Conservation (phyloP, 2,888 invertebrate genomes). For the Polydrusus cervinus region DNA sequence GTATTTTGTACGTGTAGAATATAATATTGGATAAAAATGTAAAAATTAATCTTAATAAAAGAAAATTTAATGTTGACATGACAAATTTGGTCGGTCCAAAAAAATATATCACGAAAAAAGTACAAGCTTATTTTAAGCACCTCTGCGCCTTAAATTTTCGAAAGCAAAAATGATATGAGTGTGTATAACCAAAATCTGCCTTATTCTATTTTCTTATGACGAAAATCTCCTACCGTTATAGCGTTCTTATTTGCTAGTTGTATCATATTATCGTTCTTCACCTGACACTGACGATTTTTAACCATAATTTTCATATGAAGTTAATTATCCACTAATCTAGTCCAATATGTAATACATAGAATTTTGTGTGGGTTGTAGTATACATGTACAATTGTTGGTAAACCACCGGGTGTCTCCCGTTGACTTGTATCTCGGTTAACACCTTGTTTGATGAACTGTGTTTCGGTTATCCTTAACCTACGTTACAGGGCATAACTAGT, state of each 20-base stretch:
- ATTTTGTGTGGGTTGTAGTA: constrained; percentile 76
- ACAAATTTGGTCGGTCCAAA: constrained; percentile 61
- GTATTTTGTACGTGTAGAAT: constrained; percentile 46
- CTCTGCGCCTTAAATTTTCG: constrained; percentile 81
- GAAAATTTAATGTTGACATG: constrained; percentile 21
- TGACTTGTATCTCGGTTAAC: constrained; percentile 62
- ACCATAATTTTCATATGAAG: constrained; percentile 65
- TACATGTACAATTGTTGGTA: constrained; percentile 75
- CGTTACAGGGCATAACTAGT: constrained; percentile 67
- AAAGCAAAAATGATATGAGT: constrained; percentile 73
- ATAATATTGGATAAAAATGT: constrained; percentile 49
- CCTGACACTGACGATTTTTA: constrained; percentile 72
- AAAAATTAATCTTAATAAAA: constrained; percentile 43
- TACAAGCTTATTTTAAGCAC: constrained; percentile 84
- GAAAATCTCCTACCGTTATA: constrained; percentile 74
- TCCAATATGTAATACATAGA: constrained; percentile 73
- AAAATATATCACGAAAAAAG: constrained; percentile 77
- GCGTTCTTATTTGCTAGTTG: constrained; percentile 72
- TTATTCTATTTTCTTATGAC: constrained; percentile 80
- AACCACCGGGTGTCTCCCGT: constrained; percentile 70
- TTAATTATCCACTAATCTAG: constrained; percentile 72
- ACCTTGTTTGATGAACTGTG: constrained; percentile 63
- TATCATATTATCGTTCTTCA: constrained; percentile 70
- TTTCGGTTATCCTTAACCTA: constrained; percentile 64
- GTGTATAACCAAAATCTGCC: constrained; percentile 80